Evolutionary conservation across 2,888 invertebrate species (phyloP), one percentile per base, ranked within the genome.

Genomic region (Lucinisca nassula): DNA sequence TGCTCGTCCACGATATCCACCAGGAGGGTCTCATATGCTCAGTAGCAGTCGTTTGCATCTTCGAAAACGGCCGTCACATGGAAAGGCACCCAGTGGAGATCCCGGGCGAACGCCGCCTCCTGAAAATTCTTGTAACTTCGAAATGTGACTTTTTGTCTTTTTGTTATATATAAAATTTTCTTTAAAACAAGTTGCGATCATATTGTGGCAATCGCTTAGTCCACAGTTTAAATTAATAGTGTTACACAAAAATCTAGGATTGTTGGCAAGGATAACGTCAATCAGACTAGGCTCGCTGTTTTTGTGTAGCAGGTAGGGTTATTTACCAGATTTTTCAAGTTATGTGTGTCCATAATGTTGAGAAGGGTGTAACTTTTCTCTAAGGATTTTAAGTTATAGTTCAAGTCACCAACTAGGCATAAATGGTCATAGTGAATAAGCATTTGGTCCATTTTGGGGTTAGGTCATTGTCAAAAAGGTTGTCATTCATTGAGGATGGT

Each of bases 1-100:
- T 82, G 82, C 37, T 77, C 49, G 61, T 88, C 51, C 30, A 77
- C 40, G 21, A 79, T 58, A 32, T 79, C 45, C 61, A 27, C 17
- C 61, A 61, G 27, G 30, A 61, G 61, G 6, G 27, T 61, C 30
- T 61, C 61, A 27, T 61, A 61, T 61, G 61, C 61, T 30, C 61
- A 61, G 27, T 61, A 61, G 61, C 61, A 61, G 17, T 61, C 61
- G 17, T 61, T 61, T 61, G 61, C 61, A 27, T 61, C 55, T 4
- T 55, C 55, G n/a, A 55, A 55, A 55, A 55, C n/a, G 55, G 55
- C n/a, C 27, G 30, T 30, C 30, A 61, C 61, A 27, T 30, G 61
- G 61, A 61, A 61, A 30, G 61, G 61, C 8, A 61, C 61, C 30
- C 30, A 30, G 17, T 61, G 27, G 61, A 61, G 24, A 61, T 61